These are phyloP conservation scores for Hemiscyllium ocellatum DNA, from an alignment of 2,113 vertebrate species.

Conservation along the genomic window DNA sequence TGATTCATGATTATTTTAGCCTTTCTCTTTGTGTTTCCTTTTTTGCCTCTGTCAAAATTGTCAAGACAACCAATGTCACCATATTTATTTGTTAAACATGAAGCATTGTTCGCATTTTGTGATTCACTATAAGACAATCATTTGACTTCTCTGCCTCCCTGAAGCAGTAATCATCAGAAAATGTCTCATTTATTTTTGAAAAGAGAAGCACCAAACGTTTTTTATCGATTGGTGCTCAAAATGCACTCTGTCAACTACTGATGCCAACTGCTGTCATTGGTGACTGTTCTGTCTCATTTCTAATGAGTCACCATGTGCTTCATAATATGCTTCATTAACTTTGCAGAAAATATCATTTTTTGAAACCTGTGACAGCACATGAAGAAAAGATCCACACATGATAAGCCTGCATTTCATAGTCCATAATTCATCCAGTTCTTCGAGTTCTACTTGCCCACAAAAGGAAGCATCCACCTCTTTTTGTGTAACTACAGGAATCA, in stretches of 20 bases:
- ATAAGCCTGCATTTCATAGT: background rate
- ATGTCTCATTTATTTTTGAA: background rate
- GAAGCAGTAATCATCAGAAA: background rate
- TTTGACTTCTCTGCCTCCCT: background rate
- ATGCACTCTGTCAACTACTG: background rate
- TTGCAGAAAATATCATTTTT: background rate
- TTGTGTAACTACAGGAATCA: background rate
- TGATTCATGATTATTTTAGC: background rate
- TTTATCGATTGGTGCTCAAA: background rate
- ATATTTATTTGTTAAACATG: background rate
- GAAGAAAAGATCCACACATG: background rate
- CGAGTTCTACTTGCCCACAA: background rate
- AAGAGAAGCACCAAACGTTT: background rate
- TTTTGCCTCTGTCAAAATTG: background rate
- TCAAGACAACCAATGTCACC: background rate
- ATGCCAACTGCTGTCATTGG: background rate
- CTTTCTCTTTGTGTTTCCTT: background rate
- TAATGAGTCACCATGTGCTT: background rate
- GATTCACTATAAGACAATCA: background rate
- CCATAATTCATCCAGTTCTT: background rate
- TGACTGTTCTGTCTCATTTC: background rate
- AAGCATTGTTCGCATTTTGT: background rate
- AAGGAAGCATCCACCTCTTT: background rate
- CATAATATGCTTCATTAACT: slow-evolving; percentile 1
- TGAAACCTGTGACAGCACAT: background rate